A percentile compares a stretch with the other conserved stretches of the same genome.
Evolutionary conservation across 2,888 invertebrate genomes (phyloP).

Genomic region (Rosalia funebris): DNA sequence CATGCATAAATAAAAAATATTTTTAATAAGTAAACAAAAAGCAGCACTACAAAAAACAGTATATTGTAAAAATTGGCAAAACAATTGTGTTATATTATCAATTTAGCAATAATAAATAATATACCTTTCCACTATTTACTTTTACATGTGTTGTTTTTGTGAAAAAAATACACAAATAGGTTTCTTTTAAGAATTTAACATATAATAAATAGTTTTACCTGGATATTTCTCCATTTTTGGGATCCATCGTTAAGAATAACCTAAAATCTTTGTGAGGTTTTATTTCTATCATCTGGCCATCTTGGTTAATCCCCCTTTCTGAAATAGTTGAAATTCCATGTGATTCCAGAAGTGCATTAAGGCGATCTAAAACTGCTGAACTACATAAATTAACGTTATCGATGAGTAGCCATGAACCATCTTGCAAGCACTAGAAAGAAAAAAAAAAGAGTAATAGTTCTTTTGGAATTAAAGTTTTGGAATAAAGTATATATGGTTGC

Average conservation of each 20-base stretch:
- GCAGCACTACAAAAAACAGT: too few relatives aligned
- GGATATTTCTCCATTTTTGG: slow-evolving; percentile 95
- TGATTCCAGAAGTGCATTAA: slow-evolving; percentile 95
- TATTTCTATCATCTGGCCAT: slow-evolving; percentile 78
- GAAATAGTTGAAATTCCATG: slow-evolving; percentile 88
- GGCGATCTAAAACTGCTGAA: slow-evolving; percentile 93
- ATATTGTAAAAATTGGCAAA: too few relatives aligned
- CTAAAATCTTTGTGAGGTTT: slow-evolving; percentile 91
- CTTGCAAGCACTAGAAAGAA: slow-evolving; percentile 73
- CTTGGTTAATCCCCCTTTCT: slow-evolving; percentile 84
- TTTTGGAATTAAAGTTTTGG: too few relatives aligned
- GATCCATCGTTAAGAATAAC: slow-evolving; percentile 94
- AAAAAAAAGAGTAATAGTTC: background rate
- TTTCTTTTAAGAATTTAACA: too few relatives aligned
- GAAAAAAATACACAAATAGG: too few relatives aligned
- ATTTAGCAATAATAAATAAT: too few relatives aligned
- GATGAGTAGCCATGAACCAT: slow-evolving; percentile 85
- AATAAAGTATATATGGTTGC: background rate
- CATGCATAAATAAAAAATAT: too few relatives aligned
- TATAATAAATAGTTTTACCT: too few relatives aligned
- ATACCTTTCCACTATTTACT: too few relatives aligned
- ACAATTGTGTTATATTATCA: too few relatives aligned
- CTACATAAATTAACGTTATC: slow-evolving; percentile 97
- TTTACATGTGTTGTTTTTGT: too few relatives aligned
- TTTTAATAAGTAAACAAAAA: too few relatives aligned